Evolutionary conservation across 2,888 invertebrate species (phyloP), one percentile per base, ranked within the genome.

Genomic region (Oconnorella tubifera): DNA sequence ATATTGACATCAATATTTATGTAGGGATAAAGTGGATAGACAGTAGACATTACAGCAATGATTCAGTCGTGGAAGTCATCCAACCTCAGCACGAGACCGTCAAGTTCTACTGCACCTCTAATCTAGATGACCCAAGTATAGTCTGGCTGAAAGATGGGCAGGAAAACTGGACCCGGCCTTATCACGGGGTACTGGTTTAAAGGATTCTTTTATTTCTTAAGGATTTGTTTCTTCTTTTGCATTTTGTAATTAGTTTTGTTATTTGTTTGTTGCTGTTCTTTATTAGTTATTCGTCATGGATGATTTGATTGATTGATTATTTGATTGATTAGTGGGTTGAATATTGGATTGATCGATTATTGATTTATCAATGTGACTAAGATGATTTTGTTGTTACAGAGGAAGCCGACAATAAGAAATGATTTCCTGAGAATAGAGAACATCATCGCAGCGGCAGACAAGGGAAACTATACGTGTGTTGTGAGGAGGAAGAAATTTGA

Each of bases 21-120:
- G n/a, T n/a, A n/a, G n/a, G n/a, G n/a, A n/a, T n/a, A n/a, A n/a
- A n/a, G n/a, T n/a, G n/a, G n/a, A n/a, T n/a, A n/a, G n/a, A n/a
- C n/a, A n/a, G n/a, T n/a, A n/a, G n/a, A n/a, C n/a, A n/a, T n/a
- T n/a, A n/a, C n/a, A n/a, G n/a, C n/a, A n/a, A n/a, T n/a, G n/a
- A n/a, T n/a, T n/a, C n/a, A n/a, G n/a, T n/a, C n/a, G n/a, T n/a
- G n/a, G n/a, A n/a, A n/a, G n/a, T n/a, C n/a, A n/a, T n/a, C n/a
- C n/a, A n/a, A n/a, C 40, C 40, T 19, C 23, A 51, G 53, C 53
- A 51, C 25, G 53, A 51, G 53, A 51, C 53, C 4, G 53, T 51
- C 25, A 51, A 51, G 53, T 23, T 51, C 23, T 19, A 23, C 4
- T 51, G 53, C 25, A 19, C 53, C 53, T 14, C 40, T 40, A 40